Evolutionary conservation across 2,113 vertebrate species (phyloP).

Genomic region (Crotalus tigris): DNA sequence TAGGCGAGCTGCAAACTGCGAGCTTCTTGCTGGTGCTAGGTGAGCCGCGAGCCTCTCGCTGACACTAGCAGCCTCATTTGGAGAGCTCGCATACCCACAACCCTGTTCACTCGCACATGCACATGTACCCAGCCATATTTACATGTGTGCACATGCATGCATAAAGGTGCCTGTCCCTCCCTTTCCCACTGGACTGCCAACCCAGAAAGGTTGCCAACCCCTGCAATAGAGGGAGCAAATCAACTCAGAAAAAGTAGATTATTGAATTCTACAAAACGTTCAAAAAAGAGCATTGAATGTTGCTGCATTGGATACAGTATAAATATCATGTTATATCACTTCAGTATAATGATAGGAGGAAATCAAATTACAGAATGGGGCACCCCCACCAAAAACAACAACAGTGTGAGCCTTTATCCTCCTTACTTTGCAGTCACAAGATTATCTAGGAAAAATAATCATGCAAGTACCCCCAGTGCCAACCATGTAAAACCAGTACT

Average conservation of each 20-base stretch:
- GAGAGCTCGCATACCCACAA: too few relatives aligned
- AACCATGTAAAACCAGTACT: background rate
- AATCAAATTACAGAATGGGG: background rate
- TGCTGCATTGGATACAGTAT: background rate
- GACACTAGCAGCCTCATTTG: too few relatives aligned
- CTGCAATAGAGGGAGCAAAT: background rate
- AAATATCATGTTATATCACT: background rate
- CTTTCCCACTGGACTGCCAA: too few relatives aligned
- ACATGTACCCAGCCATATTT: too few relatives aligned
- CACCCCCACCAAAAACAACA: background rate
- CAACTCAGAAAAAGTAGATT: constrained; percentile 1
- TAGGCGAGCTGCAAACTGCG: too few relatives aligned
- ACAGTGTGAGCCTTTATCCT: background rate
- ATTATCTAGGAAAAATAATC: background rate
- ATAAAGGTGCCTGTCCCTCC: too few relatives aligned
- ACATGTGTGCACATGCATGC: too few relatives aligned
- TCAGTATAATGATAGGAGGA: background rate
- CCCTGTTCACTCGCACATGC: too few relatives aligned
- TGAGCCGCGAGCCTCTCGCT: too few relatives aligned
- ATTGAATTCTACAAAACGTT: background rate
- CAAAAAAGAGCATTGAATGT: background rate
- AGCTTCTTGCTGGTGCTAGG: too few relatives aligned
- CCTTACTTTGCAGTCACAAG: background rate
- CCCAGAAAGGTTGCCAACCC: too few relatives aligned
- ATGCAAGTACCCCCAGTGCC: background rate